Conservation (phyloP, 23 tunicate species). For the Pegea sp. region DNA sequence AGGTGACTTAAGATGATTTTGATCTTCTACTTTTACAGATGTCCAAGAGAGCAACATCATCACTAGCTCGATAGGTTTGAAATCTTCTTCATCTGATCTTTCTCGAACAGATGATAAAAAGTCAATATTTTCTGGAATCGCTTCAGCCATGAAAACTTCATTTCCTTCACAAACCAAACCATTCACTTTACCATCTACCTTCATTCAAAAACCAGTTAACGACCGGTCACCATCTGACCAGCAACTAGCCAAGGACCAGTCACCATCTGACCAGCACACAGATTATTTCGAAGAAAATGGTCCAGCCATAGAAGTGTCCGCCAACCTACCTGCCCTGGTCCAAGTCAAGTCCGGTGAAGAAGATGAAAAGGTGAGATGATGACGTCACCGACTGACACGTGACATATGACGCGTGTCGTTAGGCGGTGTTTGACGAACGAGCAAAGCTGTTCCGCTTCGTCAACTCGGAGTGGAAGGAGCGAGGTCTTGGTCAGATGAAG, state of each 20-base stretch:
- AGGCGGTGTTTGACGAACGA: conserved; percentile 41
- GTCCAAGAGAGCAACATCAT: too few species aligned
- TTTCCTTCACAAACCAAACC: neutral
- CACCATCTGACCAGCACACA: conserved; percentile 1
- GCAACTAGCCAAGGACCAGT: conserved; percentile 1
- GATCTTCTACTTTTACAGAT: too few species aligned
- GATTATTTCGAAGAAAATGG: conserved; percentile 9
- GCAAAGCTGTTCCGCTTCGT: conserved; percentile 56
- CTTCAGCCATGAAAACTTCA: neutral
- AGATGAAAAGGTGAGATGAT: conserved; percentile 34
- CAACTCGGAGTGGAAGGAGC: conserved; percentile 78
- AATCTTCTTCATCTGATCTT: too few species aligned
- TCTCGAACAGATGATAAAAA: too few species aligned
- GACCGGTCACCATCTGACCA: neutral
- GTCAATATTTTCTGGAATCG: neutral
- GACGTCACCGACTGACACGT: too few species aligned
- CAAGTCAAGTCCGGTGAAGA: conserved; percentile 69
- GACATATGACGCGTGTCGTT: neutral
- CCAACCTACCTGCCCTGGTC: conserved; percentile 49
- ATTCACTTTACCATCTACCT: neutral
- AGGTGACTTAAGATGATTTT: too few species aligned
- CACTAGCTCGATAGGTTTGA: too few species aligned
- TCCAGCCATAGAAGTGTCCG: conserved; percentile 47
- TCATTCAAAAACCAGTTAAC: neutral
- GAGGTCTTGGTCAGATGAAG: conserved; percentile 81